phyloP scores from a whole-genome alignment of 2,888 invertebrate species.

The Andrena haemorrhoa region DNA sequence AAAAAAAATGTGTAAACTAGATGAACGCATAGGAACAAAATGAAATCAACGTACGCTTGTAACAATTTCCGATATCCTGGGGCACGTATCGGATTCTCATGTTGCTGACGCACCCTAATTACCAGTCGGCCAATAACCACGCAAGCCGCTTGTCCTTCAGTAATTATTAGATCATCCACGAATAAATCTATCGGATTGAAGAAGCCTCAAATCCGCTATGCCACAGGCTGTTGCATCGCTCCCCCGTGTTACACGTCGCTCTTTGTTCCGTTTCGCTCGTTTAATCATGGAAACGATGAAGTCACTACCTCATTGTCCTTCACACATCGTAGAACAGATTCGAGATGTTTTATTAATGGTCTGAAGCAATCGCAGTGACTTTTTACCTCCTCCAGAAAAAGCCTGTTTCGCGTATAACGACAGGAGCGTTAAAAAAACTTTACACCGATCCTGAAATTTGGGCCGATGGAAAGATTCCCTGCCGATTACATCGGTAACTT shows the following conservation, averaged over 20 bases:
- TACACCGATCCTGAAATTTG: background rate
- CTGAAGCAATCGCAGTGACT: background rate
- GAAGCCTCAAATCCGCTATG: slow-evolving; percentile 50
- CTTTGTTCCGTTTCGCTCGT: slow-evolving; percentile 16
- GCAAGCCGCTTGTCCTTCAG: slow-evolving; percentile 50
- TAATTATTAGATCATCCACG: slow-evolving; percentile 65
- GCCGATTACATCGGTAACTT: background rate
- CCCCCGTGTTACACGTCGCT: background rate
- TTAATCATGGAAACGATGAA: slow-evolving; percentile 40
- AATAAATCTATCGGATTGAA: slow-evolving; percentile 59
- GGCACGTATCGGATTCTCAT: slow-evolving; percentile 81
- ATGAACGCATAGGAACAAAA: background rate
- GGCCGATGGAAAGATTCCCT: background rate
- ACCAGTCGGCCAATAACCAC: slow-evolving; percentile 29
- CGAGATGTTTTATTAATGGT: slow-evolving; percentile 38
- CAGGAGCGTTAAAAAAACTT: background rate
- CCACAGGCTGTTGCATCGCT: slow-evolving; percentile 24
- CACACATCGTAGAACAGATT: slow-evolving; percentile 10
- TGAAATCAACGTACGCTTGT: slow-evolving; percentile 73
- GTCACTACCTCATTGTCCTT: slow-evolving; percentile 42
- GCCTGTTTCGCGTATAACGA: background rate
- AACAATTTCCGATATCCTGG: slow-evolving; percentile 76
- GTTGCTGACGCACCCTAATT: slow-evolving; percentile 52
- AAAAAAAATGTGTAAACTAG: background rate
- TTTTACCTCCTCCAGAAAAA: background rate